Evolutionary conservation across 2,888 invertebrate species (phyloP).

Genomic region (Acanthococcus lagerstroemiae): DNA sequence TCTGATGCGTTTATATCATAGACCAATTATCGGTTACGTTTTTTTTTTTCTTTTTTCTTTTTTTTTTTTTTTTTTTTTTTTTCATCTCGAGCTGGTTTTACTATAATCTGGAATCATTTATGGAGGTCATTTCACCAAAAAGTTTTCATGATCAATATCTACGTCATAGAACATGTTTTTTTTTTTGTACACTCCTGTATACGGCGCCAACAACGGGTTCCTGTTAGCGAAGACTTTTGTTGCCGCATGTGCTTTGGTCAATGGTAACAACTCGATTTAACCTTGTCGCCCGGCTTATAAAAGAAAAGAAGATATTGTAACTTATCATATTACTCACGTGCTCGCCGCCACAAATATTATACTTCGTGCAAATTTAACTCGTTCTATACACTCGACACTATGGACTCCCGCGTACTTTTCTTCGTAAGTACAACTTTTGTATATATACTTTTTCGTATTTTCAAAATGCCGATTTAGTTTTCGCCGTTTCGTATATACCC

Average conservation of each 20-base stretch:
- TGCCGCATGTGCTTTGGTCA: neutral
- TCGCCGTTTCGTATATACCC: too few relatives aligned
- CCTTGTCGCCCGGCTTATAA: conserved; percentile 23
- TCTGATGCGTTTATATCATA: too few relatives aligned
- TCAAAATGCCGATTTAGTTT: too few relatives aligned
- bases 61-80: neutral
- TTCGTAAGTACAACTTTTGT: neutral
- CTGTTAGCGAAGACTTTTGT: neutral
- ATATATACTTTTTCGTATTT: neutral
- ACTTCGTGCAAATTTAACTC: neutral
- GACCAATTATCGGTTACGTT: too few relatives aligned
- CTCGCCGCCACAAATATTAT: too few relatives aligned
- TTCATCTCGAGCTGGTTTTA: conserved; percentile 15
- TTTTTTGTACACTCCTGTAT: neutral
- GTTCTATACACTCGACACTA: neutral
- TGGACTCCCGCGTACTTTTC: neutral
- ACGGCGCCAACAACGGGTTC: neutral
- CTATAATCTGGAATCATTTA: neutral
- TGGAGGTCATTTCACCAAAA: conserved; percentile 17
- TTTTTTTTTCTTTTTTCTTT: too few relatives aligned
- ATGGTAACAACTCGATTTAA: neutral
- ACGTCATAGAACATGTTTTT: neutral
- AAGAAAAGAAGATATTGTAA: neutral
- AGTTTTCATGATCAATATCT: neutral
- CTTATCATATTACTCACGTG: neutral